Percentiles rank a stretch among this genome's conserved stretches.
Conservation (phyloP, 2,797 vertebrate species). For the Orientallactaga sibirica region DNA sequence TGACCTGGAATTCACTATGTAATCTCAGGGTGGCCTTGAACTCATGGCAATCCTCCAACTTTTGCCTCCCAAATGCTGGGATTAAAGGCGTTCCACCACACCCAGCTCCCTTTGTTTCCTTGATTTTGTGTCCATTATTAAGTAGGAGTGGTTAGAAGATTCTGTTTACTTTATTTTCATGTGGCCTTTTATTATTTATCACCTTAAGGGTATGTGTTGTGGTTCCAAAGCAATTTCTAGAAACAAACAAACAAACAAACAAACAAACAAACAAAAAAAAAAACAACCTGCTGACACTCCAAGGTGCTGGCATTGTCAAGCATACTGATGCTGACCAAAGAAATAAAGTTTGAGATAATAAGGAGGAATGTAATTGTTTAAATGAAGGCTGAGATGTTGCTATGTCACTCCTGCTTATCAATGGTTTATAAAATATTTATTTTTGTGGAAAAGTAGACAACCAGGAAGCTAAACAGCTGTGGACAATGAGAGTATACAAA, state of each 20-base stretch:
- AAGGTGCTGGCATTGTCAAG: slow-evolving; percentile 74
- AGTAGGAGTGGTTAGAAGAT: slow-evolving; percentile 38
- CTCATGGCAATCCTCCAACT: no score
- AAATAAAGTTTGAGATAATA: slow-evolving; percentile 15
- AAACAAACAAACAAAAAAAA: not conserved
- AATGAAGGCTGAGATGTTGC: slow-evolving; percentile 16
- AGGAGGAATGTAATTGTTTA: slow-evolving; percentile 58
- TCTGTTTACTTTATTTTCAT: slow-evolving; percentile 38
- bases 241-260: slow-evolving; percentile 4
- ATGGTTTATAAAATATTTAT: not conserved
- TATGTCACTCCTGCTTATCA: not conserved
- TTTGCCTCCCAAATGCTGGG: no score
- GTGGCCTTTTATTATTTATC: not conserved
- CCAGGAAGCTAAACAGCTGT: not conserved
- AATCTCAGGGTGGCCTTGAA: no score
- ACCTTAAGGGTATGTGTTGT: slow-evolving; percentile 55
- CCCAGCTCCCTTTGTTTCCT: not conserved
- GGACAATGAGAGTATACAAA: not conserved
- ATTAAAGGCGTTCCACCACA: no score
- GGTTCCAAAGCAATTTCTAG: slow-evolving; percentile 68
- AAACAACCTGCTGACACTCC: slow-evolving; percentile 56
- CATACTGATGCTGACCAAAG: not conserved
- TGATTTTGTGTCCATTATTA: slow-evolving; percentile 34
- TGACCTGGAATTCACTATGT: no score
- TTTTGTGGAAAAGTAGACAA: slow-evolving; percentile 47